Evolutionary conservation across 1,140 invertebrate genomes (phyloP), one percentile per base, ranked within the genome.

Genomic region (Nilaparvata lugens): DNA sequence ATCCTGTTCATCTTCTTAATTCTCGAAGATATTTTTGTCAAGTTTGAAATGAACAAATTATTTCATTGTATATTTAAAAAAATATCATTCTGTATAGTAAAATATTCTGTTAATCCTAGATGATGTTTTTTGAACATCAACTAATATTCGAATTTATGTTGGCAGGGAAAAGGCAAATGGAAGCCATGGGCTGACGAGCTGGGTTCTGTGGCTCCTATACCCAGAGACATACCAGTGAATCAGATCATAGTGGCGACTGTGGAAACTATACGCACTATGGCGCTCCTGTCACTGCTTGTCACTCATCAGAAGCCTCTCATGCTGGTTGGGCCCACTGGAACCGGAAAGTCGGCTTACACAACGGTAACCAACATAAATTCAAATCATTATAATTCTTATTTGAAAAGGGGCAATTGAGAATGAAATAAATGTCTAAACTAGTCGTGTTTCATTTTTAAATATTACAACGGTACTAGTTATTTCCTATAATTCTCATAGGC

Each of bases 201-300:
- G 2, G 76, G 83, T 16, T 78, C 83, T 13, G 82, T 83, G 1
- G 83, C 91, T 0, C 81, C 91, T 0, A 93, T 97, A 62, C 86
- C 93, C 2, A 79, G 91, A 48, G 94, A 97, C 66, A 88, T 92
- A 40, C 84, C 88, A 0, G 92, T 94, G 4, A 94, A 97, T 76
- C 91, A 96, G 77, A 96, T 97, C 58, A 89, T 96, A 56, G 91
- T 97, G 2, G 86, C 90, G 6, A 97, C 93, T 0, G 78, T 90
- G 14, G 93, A 96, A 73, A 95, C 91, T 2, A 82, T 95, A 0
- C 78, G 93, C 35, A 91, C 89, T 68, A 83, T 83, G 7, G 81
- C 83, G 0, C 72, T 96, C 0, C 85, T 95, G 75, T 81, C 83
- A 62, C 74, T 92, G 19, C 74, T 96, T 16, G 80, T 93, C 3